phyloP scores from a whole-genome alignment of 1,140 invertebrate genomes.

The Marisa cornuarietis region DNA sequence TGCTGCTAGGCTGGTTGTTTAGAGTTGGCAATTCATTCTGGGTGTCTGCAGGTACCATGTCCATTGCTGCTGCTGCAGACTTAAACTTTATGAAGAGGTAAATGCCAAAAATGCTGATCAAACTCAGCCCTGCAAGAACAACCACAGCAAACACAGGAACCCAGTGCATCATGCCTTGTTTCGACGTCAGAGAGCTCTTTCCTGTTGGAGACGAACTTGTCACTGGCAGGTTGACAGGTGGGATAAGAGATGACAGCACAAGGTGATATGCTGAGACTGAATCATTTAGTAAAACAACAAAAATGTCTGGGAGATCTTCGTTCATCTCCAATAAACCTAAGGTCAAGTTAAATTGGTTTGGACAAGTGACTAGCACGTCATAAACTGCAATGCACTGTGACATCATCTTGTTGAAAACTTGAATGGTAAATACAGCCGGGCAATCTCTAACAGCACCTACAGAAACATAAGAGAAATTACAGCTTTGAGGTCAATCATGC shows the following conservation, averaged over 20 bases:
- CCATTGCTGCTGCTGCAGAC: not conserved
- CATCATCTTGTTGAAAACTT: constrained; percentile 53
- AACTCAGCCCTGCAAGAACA: constrained; percentile 27
- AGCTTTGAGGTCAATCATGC: no score
- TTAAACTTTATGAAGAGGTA: constrained; percentile 33
- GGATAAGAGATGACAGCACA: constrained; percentile 44
- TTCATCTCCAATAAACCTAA: constrained; percentile 35
- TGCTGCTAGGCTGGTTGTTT: constrained; percentile 28
- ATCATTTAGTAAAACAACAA: constrained; percentile 51
- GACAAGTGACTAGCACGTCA: constrained; percentile 51
- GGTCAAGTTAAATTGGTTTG: constrained; percentile 41
- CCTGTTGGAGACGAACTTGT: constrained; percentile 18
- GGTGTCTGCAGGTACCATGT: not conserved
- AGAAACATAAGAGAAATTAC: constrained; percentile 11
- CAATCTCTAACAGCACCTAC: constrained; percentile 46
- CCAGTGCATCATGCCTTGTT: constrained; percentile 36
- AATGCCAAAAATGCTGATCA: constrained; percentile 32
- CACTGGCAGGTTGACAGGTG: constrained; percentile 17
- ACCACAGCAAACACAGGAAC: constrained; percentile 41
- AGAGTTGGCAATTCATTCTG: constrained; percentile 27
- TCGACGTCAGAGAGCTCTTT: not conserved
- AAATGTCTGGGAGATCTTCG: constrained; percentile 46
- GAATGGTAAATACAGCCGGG: constrained; percentile 49
- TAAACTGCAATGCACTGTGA: constrained; percentile 39
- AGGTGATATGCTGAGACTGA: constrained; percentile 41